phyloP scores from a whole-genome alignment of 2,888 invertebrate species.

The Trichopria drosophilae region DNA sequence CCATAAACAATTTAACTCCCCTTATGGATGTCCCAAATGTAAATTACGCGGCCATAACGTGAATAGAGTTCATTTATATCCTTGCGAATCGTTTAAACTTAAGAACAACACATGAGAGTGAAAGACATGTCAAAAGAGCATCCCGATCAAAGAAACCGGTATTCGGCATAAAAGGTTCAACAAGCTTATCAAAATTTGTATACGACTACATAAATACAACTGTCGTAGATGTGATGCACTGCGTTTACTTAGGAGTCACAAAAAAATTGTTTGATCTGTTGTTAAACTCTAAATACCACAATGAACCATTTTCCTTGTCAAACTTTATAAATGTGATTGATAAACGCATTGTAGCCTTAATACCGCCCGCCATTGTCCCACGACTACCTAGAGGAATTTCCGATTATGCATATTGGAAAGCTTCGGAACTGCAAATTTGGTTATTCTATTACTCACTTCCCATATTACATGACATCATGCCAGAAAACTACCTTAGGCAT shows the following conservation, averaged over 20 bases:
- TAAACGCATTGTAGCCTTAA: no score
- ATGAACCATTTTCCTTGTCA: slow-evolving; percentile 17
- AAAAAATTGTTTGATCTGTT: slow-evolving; percentile 11
- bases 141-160: slow-evolving; percentile 3
- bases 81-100: slow-evolving; percentile 15
- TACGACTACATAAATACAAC: slow-evolving; percentile 13
- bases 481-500: slow-evolving; percentile 13
- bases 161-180: slow-evolving; percentile 24
- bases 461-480: slow-evolving; percentile 14
- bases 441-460: no score
- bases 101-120: slow-evolving; percentile 18
- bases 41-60: slow-evolving; percentile 12
- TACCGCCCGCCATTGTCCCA: no score
- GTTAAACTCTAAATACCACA: slow-evolving; percentile 11
- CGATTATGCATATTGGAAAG: no score
- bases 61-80: slow-evolving; percentile 16
- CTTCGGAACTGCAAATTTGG: no score
- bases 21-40: slow-evolving; percentile 26
- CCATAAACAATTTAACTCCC: slow-evolving; percentile 5
- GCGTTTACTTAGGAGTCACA: slow-evolving; percentile 22
- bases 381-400: no score
- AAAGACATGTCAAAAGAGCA: slow-evolving; percentile 20
- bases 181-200: slow-evolving; percentile 21
- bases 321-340: no score
- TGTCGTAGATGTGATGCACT: slow-evolving; percentile 28